A percentile compares a stretch with the other conserved stretches of the same genome.
Conservation (phyloP, 2,113 vertebrate genomes). For the Hystrix brachyura region DNA sequence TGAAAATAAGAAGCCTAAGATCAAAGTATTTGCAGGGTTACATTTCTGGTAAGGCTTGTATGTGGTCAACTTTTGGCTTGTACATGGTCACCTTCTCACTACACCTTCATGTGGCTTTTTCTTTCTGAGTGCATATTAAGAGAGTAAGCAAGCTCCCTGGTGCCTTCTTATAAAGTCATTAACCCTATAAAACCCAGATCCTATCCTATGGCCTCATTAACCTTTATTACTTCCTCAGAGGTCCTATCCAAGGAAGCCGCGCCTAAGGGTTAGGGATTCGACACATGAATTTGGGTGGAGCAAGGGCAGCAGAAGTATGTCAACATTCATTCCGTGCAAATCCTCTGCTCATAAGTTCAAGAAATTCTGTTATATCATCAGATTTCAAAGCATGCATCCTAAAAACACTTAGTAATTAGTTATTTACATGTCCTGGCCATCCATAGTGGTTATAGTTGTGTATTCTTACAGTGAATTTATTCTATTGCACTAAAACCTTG, state of each 20-base stretch:
- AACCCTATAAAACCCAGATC: neutral
- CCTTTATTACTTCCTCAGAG: neutral
- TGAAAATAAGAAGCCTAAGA: neutral
- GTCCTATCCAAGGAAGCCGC: neutral
- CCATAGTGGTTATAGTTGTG: neutral
- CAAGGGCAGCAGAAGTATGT: too few species aligned
- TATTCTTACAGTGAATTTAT: constrained; percentile 11
- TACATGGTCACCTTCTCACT: neutral
- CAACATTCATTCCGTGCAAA: neutral
- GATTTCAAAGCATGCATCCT: neutral
- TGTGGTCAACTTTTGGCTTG: neutral
- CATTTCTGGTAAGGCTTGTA: neutral
- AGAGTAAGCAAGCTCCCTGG: neutral
- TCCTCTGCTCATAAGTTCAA: neutral
- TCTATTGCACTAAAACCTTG: neutral
- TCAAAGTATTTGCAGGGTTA: neutral
- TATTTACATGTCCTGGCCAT: neutral
- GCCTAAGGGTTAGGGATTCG: neutral
- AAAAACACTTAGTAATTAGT: neutral
- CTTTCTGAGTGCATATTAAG: neutral
- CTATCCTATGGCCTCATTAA: neutral
- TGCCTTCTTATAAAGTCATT: neutral
- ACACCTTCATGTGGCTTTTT: neutral
- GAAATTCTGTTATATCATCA: neutral
- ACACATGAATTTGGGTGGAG: neutral